These are phyloP conservation scores for Pleuronectes platessa DNA, from an alignment of 2,113 vertebrate genomes.

Conservation along the genomic window DNA sequence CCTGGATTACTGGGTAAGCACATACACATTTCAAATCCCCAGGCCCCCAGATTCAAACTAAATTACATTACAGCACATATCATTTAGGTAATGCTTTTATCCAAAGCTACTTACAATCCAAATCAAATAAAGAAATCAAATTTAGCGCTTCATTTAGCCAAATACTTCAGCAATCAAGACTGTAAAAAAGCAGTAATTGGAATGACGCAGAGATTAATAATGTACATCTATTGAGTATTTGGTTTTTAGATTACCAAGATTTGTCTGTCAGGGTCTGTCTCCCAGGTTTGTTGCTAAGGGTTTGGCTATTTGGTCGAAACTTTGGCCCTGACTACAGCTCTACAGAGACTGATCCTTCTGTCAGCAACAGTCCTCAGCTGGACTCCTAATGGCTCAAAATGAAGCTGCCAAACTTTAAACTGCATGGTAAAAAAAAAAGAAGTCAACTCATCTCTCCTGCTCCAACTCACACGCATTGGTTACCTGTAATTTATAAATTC, in stretches of 20 bases:
- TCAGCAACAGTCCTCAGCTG: conserved; percentile 42
- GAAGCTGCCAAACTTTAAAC: neutral
- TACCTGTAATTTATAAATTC: no score
- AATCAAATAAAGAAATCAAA: conserved; percentile 27
- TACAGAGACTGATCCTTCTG: conserved; percentile 9
- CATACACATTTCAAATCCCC: neutral
- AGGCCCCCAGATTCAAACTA: neutral
- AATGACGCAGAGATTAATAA: conserved; percentile 16
- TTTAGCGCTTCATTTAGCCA: conserved; percentile 5
- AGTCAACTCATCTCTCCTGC: neutral
- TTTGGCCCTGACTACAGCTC: conserved; percentile 21
- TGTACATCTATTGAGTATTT: conserved; percentile 22
- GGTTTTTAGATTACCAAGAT: conserved; percentile 13
- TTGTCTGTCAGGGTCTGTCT: conserved; percentile 10
- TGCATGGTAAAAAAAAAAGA: conserved; percentile 2
- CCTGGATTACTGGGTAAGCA: neutral
- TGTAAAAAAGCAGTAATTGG: conserved; percentile 13
- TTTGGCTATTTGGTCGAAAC: conserved; percentile 38
- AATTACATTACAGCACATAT: no score
- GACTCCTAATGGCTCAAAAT: conserved; percentile 16
- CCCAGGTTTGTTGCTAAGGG: conserved; percentile 34
- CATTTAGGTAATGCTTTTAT: no score
- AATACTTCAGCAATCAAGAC: neutral
- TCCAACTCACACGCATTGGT: neutral
- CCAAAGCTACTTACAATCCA: neutral